These are phyloP conservation scores for Caenorhabditis drosophilae DNA, from an alignment of 2,888 invertebrate species.

Conservation along the genomic window DNA sequence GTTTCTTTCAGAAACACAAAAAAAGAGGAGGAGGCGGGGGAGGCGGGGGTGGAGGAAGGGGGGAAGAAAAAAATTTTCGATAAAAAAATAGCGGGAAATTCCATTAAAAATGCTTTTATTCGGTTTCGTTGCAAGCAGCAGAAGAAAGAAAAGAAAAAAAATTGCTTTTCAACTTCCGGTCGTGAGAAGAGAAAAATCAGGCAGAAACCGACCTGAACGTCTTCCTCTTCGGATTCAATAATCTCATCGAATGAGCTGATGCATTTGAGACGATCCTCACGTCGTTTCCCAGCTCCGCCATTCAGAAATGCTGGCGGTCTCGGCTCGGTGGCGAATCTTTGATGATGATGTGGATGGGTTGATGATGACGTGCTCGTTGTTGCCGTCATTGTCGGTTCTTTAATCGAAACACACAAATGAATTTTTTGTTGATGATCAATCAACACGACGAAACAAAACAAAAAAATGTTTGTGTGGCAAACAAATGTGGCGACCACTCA, in stretches of 20 bases:
- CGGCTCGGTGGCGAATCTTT: slow-evolving; percentile 26
- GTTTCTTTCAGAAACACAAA: slow-evolving; percentile 10
- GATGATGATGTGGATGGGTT: slow-evolving; percentile 19
- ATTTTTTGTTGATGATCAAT: too few species aligned
- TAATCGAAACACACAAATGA: too few species aligned
- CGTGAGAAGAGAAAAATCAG: neutral
- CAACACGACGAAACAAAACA: too few species aligned
- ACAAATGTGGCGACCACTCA: too few species aligned
- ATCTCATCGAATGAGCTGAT: slow-evolving; percentile 50
- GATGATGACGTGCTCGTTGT: slow-evolving; percentile 28
- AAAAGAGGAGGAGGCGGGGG: too few species aligned
- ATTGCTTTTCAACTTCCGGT: too few species aligned
- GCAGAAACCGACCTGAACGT: slow-evolving; percentile 28
- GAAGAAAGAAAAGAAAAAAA: neutral
- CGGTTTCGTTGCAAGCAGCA: neutral
- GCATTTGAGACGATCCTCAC: slow-evolving; percentile 40
- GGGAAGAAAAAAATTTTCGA: neutral
- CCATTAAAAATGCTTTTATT: neutral
- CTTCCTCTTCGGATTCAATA: slow-evolving; percentile 47
- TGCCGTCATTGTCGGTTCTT: slow-evolving; percentile 4
- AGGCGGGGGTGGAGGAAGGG: too few species aligned
- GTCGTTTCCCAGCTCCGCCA: slow-evolving; percentile 22
- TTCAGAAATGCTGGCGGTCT: slow-evolving; percentile 27
- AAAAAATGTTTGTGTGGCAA: too few species aligned
- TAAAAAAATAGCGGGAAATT: neutral